Percentiles rank a stretch among this genome's conserved stretches.
Evolutionary conservation across 2,113 vertebrate species (phyloP).

Genomic region (Proterorhinus semilunaris): DNA sequence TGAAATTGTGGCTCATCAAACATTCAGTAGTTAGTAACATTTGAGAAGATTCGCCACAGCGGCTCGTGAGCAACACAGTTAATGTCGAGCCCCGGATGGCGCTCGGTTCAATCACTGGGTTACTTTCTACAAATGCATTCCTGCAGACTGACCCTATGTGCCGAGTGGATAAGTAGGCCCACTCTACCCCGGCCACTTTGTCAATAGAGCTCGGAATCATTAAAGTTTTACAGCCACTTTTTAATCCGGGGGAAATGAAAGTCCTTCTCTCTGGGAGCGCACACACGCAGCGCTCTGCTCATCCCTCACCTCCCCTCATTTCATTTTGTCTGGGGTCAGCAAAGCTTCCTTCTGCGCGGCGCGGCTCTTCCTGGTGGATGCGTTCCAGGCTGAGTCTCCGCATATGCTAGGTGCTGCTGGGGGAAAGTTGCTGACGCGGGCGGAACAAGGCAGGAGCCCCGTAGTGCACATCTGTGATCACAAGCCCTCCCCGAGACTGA

Average conservation of each 20-base stretch:
- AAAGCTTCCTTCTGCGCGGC: slow-evolving; percentile 61
- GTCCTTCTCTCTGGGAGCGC: not conserved
- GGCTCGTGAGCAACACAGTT: no score
- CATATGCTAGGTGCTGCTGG: slow-evolving; percentile 73
- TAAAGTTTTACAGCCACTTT: slow-evolving; percentile 57
- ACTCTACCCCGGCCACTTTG: slow-evolving; percentile 30
- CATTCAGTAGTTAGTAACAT: no score
- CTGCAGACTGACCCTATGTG: slow-evolving; percentile 14
- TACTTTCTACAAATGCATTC: slow-evolving; percentile 13
- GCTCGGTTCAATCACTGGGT: not conserved
- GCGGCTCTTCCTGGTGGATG: slow-evolving; percentile 66
- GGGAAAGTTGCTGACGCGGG: slow-evolving; percentile 73
- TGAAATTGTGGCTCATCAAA: no score
- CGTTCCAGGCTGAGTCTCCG: slow-evolving; percentile 66
- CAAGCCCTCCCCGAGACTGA: slow-evolving; percentile 60
- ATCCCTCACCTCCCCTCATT: slow-evolving; percentile 66
- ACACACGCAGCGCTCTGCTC: slow-evolving; percentile 32
- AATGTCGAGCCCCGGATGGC: no score
- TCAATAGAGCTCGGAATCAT: slow-evolving; percentile 47
- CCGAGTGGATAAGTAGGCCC: slow-evolving; percentile 20
- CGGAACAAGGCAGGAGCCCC: slow-evolving; percentile 68
- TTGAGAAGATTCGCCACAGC: no score
- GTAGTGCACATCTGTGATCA: slow-evolving; percentile 78
- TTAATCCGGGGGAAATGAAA: slow-evolving; percentile 57
- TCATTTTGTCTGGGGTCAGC: slow-evolving; percentile 71